Conservation (phyloP, 2,113 vertebrate species). For the Anolis sagrei region DNA sequence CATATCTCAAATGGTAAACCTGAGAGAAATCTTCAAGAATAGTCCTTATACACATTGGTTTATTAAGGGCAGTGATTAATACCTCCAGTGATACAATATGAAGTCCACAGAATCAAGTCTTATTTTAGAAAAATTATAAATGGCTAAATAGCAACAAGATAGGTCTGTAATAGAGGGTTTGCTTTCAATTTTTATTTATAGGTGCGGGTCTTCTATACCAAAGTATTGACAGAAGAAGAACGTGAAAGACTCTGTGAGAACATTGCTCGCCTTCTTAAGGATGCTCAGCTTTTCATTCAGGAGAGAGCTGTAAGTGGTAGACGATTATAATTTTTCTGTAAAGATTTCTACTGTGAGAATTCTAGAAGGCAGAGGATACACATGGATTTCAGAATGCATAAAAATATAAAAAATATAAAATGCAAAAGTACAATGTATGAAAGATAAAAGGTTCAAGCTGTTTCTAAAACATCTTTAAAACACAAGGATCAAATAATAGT, state of each 20-base stretch:
- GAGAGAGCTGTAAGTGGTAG: constrained; percentile 84
- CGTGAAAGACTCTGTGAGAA: constrained; percentile 89
- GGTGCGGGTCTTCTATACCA: constrained; percentile 86
- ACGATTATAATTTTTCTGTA: not conserved
- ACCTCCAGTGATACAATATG: too few relatives aligned
- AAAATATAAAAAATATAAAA: not conserved
- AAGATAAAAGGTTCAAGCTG: not conserved
- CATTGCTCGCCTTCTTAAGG: constrained; percentile 85
- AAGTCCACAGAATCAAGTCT: not conserved
- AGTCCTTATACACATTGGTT: not conserved
- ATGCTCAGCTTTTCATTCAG: constrained; percentile 92
- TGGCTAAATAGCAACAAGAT: too few relatives aligned
- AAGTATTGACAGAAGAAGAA: constrained; percentile 87
- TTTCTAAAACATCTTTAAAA: not conserved
- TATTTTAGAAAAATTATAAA: not conserved
- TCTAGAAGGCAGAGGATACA: not conserved
- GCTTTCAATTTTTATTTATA: constrained; percentile 55
- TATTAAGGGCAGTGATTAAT: not conserved
- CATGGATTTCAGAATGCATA: not conserved
- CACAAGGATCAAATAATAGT: not conserved
- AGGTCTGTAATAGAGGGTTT: not conserved
- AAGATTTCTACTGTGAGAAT: not conserved
- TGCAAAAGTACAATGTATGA: not conserved
- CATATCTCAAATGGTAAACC: not conserved
- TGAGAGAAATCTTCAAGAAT: not conserved